phyloP scores from a whole-genome alignment of 2,888 invertebrate genomes.

The Nematopogon swammerdamellus region DNA sequence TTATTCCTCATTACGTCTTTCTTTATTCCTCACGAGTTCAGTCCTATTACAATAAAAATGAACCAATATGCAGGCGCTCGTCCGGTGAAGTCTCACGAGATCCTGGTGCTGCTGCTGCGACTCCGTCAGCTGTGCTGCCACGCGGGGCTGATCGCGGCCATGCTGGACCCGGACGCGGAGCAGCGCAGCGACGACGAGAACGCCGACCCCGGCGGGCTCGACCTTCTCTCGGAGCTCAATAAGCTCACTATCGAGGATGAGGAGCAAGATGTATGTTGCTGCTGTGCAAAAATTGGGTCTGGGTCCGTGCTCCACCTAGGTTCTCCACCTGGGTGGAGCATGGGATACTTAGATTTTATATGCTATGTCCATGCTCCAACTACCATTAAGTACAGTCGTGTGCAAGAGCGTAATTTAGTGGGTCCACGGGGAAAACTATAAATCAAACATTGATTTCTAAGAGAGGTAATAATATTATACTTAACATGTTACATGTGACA shows the following conservation, averaged over 20 bases:
- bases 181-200: conserved; percentile 17
- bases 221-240: conserved; percentile 62
- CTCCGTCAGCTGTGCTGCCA: conserved; percentile 89
- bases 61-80: conserved; percentile 39
- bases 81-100: conserved; percentile 63
- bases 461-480: no score
- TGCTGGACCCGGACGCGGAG: conserved; percentile 40
- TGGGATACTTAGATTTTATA: no score
- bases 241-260: conserved; percentile 53
- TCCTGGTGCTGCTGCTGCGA: conserved; percentile 78
- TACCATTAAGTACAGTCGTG: no score
- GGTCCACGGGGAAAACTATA: no score
- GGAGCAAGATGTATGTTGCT: conserved; percentile 3
- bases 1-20: background rate
- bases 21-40: background rate
- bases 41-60: no score
- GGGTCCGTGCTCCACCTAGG: no score
- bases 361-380: no score
- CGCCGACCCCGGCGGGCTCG: conserved; percentile 41
- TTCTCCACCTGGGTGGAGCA: no score
- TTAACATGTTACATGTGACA: no score
- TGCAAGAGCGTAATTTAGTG: no score
- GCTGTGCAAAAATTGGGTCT: no score
- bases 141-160: conserved; percentile 70
- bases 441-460: no score